Evolutionary conservation across 1,140 invertebrate species (phyloP), one percentile per base, ranked within the genome.

Genomic region (Cepaea nemoralis): DNA sequence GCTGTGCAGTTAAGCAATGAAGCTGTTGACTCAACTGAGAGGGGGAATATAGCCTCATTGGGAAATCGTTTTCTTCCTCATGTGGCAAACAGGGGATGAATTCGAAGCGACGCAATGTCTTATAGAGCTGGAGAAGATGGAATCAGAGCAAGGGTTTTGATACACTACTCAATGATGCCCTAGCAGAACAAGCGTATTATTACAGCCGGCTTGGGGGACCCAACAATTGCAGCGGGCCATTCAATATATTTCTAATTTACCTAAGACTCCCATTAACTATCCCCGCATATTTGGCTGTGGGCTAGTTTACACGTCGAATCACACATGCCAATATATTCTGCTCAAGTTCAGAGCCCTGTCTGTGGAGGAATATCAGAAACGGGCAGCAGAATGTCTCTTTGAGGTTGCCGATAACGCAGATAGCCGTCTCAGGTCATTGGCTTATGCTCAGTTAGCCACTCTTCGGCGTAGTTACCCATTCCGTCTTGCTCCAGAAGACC

Each of bases 151-250:
- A 14, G n/a, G n/a, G 50, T 19, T 48, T 74, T 24, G 8, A 50
- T 33, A n/a, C 16, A 31, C 1, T 31, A 19, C 14, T 33, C 27
- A 74, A 14, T 35, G 71, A 42, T 22, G 71, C 71, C 2, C 16
- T 19, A 16, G 71, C 71, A 1, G 71, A 74, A 10, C 71, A 74
- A 33, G 71, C 71, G 5, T 74, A 45, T 48, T 74, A 22, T n/a
- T 74, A 74, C 71, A 45, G 37, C 33, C 48, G 42, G 33, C 31
- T 74, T n/a, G 71, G 71, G 10, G 71, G 71, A 74, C 0, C 39
- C 19, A 31, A 42, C 5, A 50, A 74, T 33, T 42, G 1, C 6
- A 27, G 14, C 8, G 39, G 12, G 10, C 39, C 0, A 74, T 74
- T 12, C 22, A 48, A 33, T 33, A 50, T 6, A 50, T 45, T 42